Conservation (phyloP, 2,888 invertebrate species). For the Dynastes grantii region DNA sequence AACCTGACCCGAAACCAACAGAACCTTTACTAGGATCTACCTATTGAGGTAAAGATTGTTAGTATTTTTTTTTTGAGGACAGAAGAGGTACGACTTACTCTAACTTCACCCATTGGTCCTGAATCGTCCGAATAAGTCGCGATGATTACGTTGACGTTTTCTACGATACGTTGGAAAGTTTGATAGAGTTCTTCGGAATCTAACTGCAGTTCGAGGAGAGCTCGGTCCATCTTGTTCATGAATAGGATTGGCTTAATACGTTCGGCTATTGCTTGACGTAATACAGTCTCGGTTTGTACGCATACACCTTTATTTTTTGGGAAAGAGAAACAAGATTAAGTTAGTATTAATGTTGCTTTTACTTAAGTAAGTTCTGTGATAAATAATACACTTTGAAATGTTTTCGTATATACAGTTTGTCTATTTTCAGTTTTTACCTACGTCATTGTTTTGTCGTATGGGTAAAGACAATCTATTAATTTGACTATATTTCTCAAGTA, state of each 20-base stretch:
- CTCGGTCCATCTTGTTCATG: constrained; percentile 99
- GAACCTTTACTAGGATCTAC: constrained; percentile 98
- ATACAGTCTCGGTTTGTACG: constrained; percentile 99
- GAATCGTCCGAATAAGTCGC: constrained; percentile 98
- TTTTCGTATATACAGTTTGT: no score
- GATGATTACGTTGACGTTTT: constrained; percentile 99
- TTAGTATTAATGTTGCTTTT: not conserved
- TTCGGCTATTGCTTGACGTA: constrained; percentile 99
- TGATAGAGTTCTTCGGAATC: constrained; percentile 98
- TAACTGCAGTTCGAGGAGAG: constrained; percentile 96
- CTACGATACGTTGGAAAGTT: constrained; percentile 99
- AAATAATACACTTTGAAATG: no score
- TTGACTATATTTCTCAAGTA: no score
- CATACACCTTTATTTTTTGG: constrained; percentile 87
- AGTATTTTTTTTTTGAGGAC: not conserved
- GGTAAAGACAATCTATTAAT: no score
- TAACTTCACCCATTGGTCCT: constrained; percentile 99
- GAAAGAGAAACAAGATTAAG: constrained; percentile 17
- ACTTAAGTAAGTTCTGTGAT: no score
- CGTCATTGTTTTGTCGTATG: no score
- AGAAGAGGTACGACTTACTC: constrained; percentile 76
- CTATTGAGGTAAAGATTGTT: constrained; percentile 65
- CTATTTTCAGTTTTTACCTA: no score
- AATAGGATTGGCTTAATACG: constrained; percentile 99
- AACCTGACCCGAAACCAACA: constrained; percentile 99